Evolutionary conservation across 2,797 vertebrate species (phyloP), one percentile per base, ranked within the genome.

Genomic region (Enteromius viviparus): DNA sequence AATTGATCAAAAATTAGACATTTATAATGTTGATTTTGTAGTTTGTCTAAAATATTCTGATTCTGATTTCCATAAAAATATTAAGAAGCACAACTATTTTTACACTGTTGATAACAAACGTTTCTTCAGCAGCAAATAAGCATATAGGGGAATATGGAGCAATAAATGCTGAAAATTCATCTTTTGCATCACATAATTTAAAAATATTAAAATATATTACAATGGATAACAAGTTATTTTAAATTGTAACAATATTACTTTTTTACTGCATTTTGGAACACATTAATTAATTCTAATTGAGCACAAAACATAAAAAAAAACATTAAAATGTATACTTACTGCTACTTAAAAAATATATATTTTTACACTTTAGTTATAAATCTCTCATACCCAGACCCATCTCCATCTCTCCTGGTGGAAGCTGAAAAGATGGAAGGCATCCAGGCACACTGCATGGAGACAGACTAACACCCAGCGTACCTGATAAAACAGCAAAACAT

Each of bases 381-480:
- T 71, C 17, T 40, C 77, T 29, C 95, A 95, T 89, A 98, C 98
- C 98, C 86, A 99, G 92, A 47, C 98, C 97, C 66, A 99, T 91
- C 89, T 99, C 98, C 92, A 99, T 92, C 87, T 97, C 95, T 2
- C 97, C 96, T 0, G 92, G 91, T 2, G 94, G 93, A 78, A 99
- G 95, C 9, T 94, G 91, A 78, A 99, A 99, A 0, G 96, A 95
- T 0, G 96, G 96, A 85, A 89, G 92, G 81, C 95, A 96, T 40
- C 97, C 97, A 0, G 98, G 98, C 12, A 98, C 95, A 0, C 96
- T 97, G 94, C 97, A 99, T 0, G 97, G 95, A 75, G 97, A 96
- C 84, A 99, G 89, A 91, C 97, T 96, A 86, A 98, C 94, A 6
- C 97, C 97, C 85, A 99, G 89, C 0, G 97, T 98, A 0, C 98